These are phyloP conservation scores for Coturnix japonica DNA, from an alignment of 2,113 vertebrate species.

Conservation along the genomic window DNA sequence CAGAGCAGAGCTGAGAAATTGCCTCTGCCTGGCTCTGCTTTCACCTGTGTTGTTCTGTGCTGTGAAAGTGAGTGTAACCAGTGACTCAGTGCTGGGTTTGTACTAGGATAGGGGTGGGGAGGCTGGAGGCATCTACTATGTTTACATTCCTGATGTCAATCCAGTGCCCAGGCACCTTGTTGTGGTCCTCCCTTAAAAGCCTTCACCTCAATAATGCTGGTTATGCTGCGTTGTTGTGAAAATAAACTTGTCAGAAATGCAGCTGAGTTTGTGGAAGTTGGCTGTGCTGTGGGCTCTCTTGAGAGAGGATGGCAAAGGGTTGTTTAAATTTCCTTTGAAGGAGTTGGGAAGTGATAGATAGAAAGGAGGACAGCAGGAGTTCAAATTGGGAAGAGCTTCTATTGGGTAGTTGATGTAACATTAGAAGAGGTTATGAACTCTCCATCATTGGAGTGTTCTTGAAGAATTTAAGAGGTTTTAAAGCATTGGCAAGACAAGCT, in stretches of 20 bases:
- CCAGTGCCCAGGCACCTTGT: not conserved
- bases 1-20: not conserved
- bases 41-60: not conserved
- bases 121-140: not conserved
- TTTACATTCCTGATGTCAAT: not conserved
- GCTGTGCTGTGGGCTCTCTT: not conserved
- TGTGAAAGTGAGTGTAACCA: not conserved
- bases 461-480: not conserved
- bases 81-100: not conserved
- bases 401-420: not conserved
- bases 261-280: fast-evolving
- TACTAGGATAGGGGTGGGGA: not conserved
- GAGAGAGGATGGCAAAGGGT: not conserved
- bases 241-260: not conserved
- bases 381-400: not conserved
- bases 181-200: not conserved
- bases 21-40: not conserved
- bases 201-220: not conserved
- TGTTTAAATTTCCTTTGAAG: not conserved
- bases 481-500: not conserved
- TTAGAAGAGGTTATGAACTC: not conserved
- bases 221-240: not conserved
- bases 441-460: not conserved
- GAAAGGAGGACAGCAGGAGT: not conserved
- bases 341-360: not conserved